phyloP scores from a whole-genome alignment of 2,113 vertebrate species.

The Craseonycteris thonglongyai region DNA sequence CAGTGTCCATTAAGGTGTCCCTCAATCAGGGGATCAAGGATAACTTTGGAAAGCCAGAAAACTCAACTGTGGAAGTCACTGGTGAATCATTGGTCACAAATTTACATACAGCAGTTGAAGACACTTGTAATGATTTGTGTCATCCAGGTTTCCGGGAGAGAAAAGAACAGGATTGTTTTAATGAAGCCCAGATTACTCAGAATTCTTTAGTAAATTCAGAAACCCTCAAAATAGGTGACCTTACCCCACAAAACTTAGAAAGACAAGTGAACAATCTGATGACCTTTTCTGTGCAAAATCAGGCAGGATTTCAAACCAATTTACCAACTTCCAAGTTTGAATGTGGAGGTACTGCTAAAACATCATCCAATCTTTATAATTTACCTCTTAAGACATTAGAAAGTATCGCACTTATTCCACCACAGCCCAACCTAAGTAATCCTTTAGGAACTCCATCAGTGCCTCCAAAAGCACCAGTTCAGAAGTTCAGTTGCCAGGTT shows the following conservation, averaged over 20 bases:
- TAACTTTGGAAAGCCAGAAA: constrained; percentile 74
- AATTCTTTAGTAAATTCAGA: constrained; percentile 74
- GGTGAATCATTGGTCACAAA: constrained; percentile 58
- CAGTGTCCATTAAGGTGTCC: constrained; percentile 68
- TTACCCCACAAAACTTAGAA: constrained; percentile 77
- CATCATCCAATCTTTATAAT: constrained; percentile 75
- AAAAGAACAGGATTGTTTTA: constrained; percentile 70
- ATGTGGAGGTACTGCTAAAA: constrained; percentile 77
- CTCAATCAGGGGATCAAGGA: constrained; percentile 75
- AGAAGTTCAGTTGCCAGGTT: constrained; percentile 89
- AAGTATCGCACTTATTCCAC: constrained; percentile 74
- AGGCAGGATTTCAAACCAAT: constrained; percentile 71
- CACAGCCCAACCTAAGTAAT: constrained; percentile 69
- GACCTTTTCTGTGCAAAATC: constrained; percentile 75
- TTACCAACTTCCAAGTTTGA: constrained; percentile 78
- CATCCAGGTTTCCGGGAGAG: constrained; percentile 76
- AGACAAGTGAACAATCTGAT: constrained; percentile 75
- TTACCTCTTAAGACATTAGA: constrained; percentile 82
- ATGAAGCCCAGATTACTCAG: constrained; percentile 65
- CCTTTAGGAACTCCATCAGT: constrained; percentile 71
- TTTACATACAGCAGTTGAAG: constrained; percentile 54
- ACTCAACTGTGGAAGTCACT: constrained; percentile 47
- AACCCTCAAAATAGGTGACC: constrained; percentile 71
- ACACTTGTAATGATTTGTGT: constrained; percentile 66
- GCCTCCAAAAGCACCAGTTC: constrained; percentile 72